phyloP scores from a whole-genome alignment of 1,140 invertebrate species.

The Oncopeltus fasciatus region DNA sequence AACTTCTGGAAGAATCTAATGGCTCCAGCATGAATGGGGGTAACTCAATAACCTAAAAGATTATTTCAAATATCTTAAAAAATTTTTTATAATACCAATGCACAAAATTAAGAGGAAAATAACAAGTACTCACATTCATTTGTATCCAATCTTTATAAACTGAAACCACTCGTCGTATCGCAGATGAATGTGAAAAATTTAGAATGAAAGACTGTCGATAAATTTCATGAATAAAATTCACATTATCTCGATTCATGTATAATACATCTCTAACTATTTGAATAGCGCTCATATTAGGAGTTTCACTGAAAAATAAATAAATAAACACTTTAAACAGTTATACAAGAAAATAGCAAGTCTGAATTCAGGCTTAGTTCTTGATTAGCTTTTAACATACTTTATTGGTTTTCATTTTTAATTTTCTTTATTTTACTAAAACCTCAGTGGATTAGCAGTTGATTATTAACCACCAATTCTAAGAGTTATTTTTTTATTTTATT shows the following conservation, averaged over 20 bases:
- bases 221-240: slow-evolving; percentile 89
- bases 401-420: too few relatives aligned
- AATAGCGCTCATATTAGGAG: slow-evolving; percentile 31
- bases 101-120: not conserved
- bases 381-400: too few relatives aligned
- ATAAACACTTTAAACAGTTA: not conserved
- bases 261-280: slow-evolving; percentile 69
- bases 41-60: slow-evolving; percentile 42
- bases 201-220: slow-evolving; percentile 85
- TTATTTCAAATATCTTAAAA: not conserved
- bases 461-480: too few relatives aligned
- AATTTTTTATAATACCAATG: not conserved
- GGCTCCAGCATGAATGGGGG: slow-evolving; percentile 80
- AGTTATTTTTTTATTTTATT: too few relatives aligned
- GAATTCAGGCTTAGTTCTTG: too few relatives aligned
- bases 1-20: slow-evolving; percentile 35
- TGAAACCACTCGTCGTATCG: slow-evolving; percentile 74
- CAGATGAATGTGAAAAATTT: slow-evolving; percentile 72
- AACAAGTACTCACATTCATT: slow-evolving; percentile 49
- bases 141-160: slow-evolving; percentile 97
- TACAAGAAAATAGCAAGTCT: not conserved
- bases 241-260: slow-evolving; percentile 75
- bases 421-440: too few relatives aligned
- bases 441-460: too few relatives aligned
- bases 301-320: slow-evolving; percentile 27